Conservation (phyloP, 2,888 invertebrate species). For the Caradrina clavipalpis region DNA sequence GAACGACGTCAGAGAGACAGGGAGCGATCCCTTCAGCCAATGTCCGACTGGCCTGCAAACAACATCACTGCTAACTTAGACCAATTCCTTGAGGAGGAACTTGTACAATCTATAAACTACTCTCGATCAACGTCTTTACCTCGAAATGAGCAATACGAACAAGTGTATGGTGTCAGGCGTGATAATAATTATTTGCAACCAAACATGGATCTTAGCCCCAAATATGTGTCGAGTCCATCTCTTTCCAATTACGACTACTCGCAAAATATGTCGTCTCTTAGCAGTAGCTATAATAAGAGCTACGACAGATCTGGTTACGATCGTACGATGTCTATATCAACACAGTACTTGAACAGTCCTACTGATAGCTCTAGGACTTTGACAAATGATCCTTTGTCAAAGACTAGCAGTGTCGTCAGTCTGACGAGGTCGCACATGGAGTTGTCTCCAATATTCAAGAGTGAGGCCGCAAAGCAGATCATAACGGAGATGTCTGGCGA, state of each 20-base stretch:
- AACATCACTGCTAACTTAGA: slow-evolving; percentile 85
- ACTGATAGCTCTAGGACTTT: slow-evolving; percentile 86
- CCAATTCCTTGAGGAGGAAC: slow-evolving; percentile 88
- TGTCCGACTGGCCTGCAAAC: slow-evolving; percentile 86
- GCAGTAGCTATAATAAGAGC: slow-evolving; percentile 84
- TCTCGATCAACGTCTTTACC: slow-evolving; percentile 90
- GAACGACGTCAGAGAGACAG: slow-evolving; percentile 96
- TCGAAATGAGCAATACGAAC: slow-evolving; percentile 84
- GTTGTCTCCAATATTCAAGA: slow-evolving; percentile 95
- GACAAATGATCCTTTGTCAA: slow-evolving; percentile 87
- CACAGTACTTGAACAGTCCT: slow-evolving; percentile 87
- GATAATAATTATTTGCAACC: slow-evolving; percentile 82
- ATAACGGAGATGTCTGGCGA: slow-evolving; percentile 94
- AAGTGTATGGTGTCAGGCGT: slow-evolving; percentile 76
- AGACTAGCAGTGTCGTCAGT: slow-evolving; percentile 87
- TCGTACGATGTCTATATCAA: slow-evolving; percentile 82
- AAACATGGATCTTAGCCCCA: slow-evolving; percentile 86
- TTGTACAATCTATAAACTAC: slow-evolving; percentile 82
- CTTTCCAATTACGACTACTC: slow-evolving; percentile 87
- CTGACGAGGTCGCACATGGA: slow-evolving; percentile 89
- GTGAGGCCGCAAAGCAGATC: slow-evolving; percentile 96
- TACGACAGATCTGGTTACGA: slow-evolving; percentile 84
- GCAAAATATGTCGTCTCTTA: slow-evolving; percentile 83
- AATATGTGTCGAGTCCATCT: slow-evolving; percentile 87
- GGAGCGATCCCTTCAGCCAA: slow-evolving; percentile 92